phyloP scores from a whole-genome alignment of 2,113 vertebrate species.

The Myrmecobius fasciatus region DNA sequence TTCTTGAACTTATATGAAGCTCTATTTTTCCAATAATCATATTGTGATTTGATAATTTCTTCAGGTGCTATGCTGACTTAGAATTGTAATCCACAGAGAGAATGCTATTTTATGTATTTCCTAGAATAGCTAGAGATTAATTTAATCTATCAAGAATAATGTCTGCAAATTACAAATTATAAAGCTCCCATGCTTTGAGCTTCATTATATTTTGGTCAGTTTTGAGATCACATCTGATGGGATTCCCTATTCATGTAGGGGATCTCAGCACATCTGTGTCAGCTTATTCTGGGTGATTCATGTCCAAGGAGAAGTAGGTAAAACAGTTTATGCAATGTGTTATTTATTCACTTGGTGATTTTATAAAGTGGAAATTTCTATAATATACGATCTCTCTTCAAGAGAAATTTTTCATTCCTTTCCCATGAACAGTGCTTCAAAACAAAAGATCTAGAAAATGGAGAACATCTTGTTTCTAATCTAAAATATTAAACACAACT shows the following conservation, averaged over 20 bases:
- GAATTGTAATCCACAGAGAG: fast-evolving
- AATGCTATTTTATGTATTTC: fast-evolving
- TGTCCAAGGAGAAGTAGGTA: neutral
- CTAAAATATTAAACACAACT: conserved; percentile 33
- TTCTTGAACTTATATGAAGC: neutral
- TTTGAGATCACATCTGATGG: neutral
- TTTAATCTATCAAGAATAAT: neutral
- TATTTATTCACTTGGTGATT: neutral
- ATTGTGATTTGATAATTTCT: neutral
- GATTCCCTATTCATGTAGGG: neutral
- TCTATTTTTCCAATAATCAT: neutral
- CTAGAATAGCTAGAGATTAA: fast-evolving
- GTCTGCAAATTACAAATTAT: neutral
- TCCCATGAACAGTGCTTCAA: neutral
- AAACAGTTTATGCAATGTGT: neutral
- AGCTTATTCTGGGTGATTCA: neutral
- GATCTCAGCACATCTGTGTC: neutral
- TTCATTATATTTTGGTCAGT: neutral
- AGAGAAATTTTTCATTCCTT: neutral
- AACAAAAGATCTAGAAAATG: conserved; percentile 21
- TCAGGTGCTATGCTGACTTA: neutral
- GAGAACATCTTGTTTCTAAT: conserved; percentile 23
- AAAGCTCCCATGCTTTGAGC: neutral
- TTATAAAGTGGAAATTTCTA: neutral
- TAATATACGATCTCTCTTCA: neutral